Percentiles rank a stretch among this genome's conserved stretches.
phyloP scores from a whole-genome alignment of 2,797 vertebrate genomes.

The Acipenser oxyrinchus region DNA sequence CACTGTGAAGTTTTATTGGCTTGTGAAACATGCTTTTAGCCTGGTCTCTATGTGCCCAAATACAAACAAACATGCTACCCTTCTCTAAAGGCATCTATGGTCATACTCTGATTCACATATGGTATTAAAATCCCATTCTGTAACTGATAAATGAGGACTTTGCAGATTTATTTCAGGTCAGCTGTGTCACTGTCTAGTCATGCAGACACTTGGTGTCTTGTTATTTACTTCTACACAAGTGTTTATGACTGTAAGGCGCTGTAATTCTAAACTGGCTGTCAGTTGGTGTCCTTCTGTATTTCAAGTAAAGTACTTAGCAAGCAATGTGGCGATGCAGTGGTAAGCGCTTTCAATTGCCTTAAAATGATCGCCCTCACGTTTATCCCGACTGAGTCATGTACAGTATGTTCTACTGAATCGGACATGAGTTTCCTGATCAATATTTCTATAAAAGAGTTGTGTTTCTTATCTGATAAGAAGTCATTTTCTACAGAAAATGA shows the following conservation, averaged over 20 bases:
- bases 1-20: no score
- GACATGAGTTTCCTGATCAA: no score
- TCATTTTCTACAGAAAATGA: no score
- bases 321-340: neutral
- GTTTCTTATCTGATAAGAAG: no score
- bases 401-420: neutral
- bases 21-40: no score
- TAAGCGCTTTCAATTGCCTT: constrained; percentile 10
- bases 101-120: constrained; percentile 11
- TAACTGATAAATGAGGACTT: constrained; percentile 17
- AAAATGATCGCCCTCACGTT: constrained; percentile 13
- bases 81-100: no score
- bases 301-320: constrained; percentile 21
- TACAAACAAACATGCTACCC: no score
- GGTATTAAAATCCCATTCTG: constrained; percentile 19
- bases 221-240: constrained; percentile 16
- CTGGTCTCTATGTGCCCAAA: no score
- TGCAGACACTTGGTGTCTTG: constrained; percentile 7
- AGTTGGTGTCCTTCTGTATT: constrained; percentile 17
- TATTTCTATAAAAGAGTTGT: no score
- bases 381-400: constrained; percentile 15
- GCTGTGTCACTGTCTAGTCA: constrained; percentile 13
- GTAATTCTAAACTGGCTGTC: constrained; percentile 19
- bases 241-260: constrained; percentile 16
- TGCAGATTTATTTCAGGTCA: constrained; percentile 21